phyloP scores from a whole-genome alignment of 2,797 vertebrate species.

The Manis crassicaudata region DNA sequence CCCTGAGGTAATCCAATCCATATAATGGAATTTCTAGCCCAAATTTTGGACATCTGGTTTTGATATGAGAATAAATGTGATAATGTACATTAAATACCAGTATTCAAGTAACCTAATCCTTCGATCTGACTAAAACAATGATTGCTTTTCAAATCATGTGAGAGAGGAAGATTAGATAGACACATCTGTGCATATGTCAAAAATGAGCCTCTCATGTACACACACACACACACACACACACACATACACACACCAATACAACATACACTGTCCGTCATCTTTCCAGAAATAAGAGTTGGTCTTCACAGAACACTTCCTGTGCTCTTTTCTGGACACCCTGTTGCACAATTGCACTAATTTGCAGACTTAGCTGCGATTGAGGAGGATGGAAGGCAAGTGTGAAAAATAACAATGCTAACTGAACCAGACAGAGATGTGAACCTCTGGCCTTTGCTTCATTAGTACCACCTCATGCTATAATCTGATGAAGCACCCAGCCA shows the following conservation, averaged over 20 bases:
- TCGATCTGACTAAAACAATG: conserved; percentile 50
- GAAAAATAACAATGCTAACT: conserved; percentile 6
- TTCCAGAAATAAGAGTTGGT: not conserved
- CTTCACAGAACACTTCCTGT: not conserved
- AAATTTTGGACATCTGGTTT: conserved; percentile 68
- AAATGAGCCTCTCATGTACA: not conserved
- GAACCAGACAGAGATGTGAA: conserved; percentile 41
- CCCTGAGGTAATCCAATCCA: conserved; percentile 40
- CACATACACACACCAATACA: not conserved
- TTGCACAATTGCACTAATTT: not conserved
- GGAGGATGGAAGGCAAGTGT: not conserved
- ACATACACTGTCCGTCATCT: not conserved
- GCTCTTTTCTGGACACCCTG: not conserved
- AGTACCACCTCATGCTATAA: not conserved
- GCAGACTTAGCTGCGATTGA: not conserved
- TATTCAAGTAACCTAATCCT: conserved; percentile 66
- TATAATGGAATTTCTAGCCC: conserved; percentile 72
- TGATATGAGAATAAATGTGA: conserved; percentile 66
- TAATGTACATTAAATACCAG: conserved; percentile 60
- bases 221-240: not conserved
- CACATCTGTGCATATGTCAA: not conserved
- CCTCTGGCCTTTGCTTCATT: conserved; percentile 35
- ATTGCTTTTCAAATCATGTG: conserved; percentile 55
- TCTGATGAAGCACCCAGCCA: conserved; percentile 1
- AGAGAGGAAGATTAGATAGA: not conserved